Base-by-base conservation (phyloP, 92 coral and sea anemone genomes). In the Nematostella vectensis region DNA sequence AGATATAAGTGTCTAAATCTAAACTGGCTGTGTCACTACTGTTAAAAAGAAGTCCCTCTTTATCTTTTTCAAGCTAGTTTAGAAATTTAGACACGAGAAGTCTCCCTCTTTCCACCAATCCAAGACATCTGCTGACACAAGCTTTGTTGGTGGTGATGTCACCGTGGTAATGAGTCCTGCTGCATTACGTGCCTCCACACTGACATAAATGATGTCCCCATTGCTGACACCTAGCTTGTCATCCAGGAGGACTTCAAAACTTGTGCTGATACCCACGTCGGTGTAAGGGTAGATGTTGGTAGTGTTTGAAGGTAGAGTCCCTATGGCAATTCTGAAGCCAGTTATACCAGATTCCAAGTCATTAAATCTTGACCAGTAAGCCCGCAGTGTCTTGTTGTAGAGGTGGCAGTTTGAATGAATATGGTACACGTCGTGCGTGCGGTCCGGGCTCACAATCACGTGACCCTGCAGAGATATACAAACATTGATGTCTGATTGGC, bases 361-460 rank as follows among this genome's bases (percentile, higher is more conserved):
- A 29, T 78, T 43, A 45, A 82, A 88, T 13, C 80, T 73, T 45
- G 56, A 61, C 96, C 96, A 87, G 58, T 77, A 82, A 62, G 59
- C 72, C 22, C 96, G 87, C 22, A 87, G 36, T 31, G 96, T 82
- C 18, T 68, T 69, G 75, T 88, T 82, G 57, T 61, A 63, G 29
- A 88, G 79, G 47, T 88, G 96, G 37, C 96, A 88, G 62, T 74
- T 74, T 11, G 87, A 70, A 27, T 88, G 91, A 31, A 78, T 47
- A 11, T 83, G 74, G 65, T 64, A 75, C 2, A 82, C 76, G 66
- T 83, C 96, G 58, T 82, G 91, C 22, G 85, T 88, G 31, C 75
- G 67, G 62, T 77, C 88, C 4, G 73, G 77, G 49, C 96, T 87
- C 31, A 87, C 76, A 13, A 87, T 77, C 4, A 87, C 96, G 8